A percentile compares a stretch with the other conserved stretches of the same genome.
These are phyloP conservation scores for Xanthostigma xanthostigma DNA, from an alignment of 2,888 invertebrate genomes.

Conservation along the genomic window DNA sequence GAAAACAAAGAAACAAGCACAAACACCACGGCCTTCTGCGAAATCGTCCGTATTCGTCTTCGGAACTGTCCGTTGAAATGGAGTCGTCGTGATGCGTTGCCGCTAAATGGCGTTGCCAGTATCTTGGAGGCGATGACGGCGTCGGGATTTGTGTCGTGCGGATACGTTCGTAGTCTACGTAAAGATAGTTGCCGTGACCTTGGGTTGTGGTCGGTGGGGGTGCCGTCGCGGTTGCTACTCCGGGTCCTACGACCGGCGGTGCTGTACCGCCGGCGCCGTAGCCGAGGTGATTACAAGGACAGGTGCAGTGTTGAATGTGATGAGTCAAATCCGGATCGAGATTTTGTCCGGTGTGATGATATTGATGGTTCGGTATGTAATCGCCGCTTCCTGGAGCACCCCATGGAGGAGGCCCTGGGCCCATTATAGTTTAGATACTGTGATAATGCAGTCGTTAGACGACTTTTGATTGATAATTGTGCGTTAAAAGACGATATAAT, in stretches of 20 bases:
- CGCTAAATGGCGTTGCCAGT: slow-evolving; percentile 3
- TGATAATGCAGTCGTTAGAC: too few relatives aligned
- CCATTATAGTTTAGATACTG: neutral
- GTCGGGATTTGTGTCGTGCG: slow-evolving; percentile 29
- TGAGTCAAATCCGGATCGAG: slow-evolving; percentile 72
- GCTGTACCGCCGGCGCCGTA: slow-evolving; percentile 41
- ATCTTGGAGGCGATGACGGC: slow-evolving; percentile 11
- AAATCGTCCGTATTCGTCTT: slow-evolving; percentile 34
- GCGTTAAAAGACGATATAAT: too few relatives aligned
- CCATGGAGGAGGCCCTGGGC: slow-evolving; percentile 6
- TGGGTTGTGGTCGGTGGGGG: slow-evolving; percentile 22
- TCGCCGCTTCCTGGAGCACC: neutral
- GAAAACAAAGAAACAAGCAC: slow-evolving; percentile 41
- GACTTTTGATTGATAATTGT: too few relatives aligned
- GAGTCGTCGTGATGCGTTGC: slow-evolving; percentile 1
- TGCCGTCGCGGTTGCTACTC: slow-evolving; percentile 20
- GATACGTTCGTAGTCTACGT: slow-evolving; percentile 12
- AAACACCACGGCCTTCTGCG: slow-evolving; percentile 32
- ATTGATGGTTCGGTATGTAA: neutral
- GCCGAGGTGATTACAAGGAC: slow-evolving; percentile 87
- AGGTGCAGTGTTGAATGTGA: slow-evolving; percentile 79
- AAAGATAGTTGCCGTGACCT: slow-evolving; percentile 19
- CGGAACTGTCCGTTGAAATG: slow-evolving; percentile 30
- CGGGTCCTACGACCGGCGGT: slow-evolving; percentile 12
- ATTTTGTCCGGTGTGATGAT: neutral